phyloP scores from a whole-genome alignment of 2,888 invertebrate species.

The Aphodius sticticus region DNA sequence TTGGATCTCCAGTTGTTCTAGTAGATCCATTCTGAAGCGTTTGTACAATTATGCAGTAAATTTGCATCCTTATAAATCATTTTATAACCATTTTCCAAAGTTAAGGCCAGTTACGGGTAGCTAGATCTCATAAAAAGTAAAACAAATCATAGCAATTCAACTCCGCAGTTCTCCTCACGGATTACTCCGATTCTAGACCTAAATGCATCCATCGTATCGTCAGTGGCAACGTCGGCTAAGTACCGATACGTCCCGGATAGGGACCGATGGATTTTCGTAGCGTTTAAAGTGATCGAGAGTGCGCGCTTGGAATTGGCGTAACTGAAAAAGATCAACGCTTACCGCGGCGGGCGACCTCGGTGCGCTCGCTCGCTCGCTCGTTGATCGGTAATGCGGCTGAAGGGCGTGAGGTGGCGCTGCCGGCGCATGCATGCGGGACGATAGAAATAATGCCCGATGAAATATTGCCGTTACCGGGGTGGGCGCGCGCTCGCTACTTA shows the following conservation, averaged over 20 bases:
- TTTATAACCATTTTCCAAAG: too few relatives aligned
- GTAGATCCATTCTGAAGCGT: too few relatives aligned
- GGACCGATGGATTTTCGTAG: neutral
- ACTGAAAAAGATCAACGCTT: neutral
- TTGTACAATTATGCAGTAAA: too few relatives aligned
- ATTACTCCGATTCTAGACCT: too few relatives aligned
- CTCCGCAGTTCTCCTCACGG: too few relatives aligned
- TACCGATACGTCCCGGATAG: neutral
- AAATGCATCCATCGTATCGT: neutral
- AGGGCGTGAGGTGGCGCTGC: neutral
- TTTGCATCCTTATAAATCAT: too few relatives aligned
- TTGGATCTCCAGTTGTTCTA: too few relatives aligned
- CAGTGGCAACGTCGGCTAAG: neutral
- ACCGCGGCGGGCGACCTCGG: neutral
- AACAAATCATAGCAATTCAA: too few relatives aligned
- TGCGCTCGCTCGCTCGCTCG: neutral
- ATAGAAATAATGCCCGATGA: slow-evolving; percentile 24
- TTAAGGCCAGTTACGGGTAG: too few relatives aligned
- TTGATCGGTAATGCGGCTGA: neutral
- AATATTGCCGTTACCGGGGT: neutral
- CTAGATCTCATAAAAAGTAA: too few relatives aligned
- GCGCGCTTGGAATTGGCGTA: neutral
- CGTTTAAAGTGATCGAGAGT: neutral
- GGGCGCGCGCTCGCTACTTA: neutral
- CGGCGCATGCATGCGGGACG: slow-evolving; percentile 14